Conservation (phyloP, 1,140 invertebrate genomes). For the Bombus impatiens region DNA sequence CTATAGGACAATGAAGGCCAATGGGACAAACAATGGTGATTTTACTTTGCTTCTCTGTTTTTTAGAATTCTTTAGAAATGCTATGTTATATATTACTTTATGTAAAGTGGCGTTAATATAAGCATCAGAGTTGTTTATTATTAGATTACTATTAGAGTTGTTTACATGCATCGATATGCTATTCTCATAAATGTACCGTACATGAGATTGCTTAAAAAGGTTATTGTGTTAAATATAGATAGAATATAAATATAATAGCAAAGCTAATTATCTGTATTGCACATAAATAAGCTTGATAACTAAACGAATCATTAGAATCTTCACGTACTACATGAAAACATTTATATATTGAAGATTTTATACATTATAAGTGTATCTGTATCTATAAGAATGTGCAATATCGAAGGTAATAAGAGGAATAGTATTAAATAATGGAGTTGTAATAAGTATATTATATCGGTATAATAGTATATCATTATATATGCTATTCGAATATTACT, state of each 20-base stretch:
- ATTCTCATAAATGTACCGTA: too few relatives aligned
- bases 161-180: background rate
- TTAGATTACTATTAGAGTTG: background rate
- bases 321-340: too few relatives aligned
- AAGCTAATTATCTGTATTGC: too few relatives aligned
- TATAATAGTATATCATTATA: background rate
- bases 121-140: background rate
- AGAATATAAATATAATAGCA: background rate
- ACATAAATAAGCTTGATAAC: background rate
- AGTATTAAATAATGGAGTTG: background rate
- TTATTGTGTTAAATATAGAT: background rate
- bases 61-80: too few relatives aligned
- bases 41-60: constrained; percentile 22
- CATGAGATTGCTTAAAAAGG: background rate
- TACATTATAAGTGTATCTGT: background rate
- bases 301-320: background rate
- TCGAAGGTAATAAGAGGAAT: background rate
- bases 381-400: too few relatives aligned
- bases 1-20: constrained; percentile 80
- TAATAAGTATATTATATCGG: background rate
- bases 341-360: background rate
- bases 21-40: constrained; percentile 82
- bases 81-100: background rate
- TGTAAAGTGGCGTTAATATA: background rate
- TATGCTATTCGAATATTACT: too few relatives aligned